Percentiles rank a stretch among this genome's conserved stretches.
phyloP scores from a whole-genome alignment of 2,797 vertebrate genomes.

The Allobates femoralis region DNA sequence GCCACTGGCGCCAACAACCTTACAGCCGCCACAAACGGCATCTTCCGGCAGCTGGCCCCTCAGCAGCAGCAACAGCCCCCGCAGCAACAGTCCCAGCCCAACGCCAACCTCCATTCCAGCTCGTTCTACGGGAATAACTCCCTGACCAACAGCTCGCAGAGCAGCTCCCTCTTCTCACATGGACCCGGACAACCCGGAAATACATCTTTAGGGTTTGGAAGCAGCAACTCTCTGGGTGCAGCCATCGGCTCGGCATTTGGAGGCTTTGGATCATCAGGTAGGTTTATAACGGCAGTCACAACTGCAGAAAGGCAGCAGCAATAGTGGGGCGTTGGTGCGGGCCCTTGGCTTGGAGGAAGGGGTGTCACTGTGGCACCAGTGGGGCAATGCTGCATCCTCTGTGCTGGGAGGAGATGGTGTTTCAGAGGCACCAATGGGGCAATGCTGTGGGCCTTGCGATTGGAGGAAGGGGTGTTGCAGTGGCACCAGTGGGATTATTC shows the following conservation, averaged over 20 bases:
- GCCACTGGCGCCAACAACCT: conserved; percentile 91
- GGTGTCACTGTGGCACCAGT: no score
- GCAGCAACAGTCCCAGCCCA: conserved; percentile 80
- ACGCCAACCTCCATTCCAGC: conserved; percentile 88
- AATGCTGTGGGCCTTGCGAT: no score
- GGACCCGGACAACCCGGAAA: conserved; percentile 87
- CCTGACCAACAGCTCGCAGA: conserved; percentile 91
- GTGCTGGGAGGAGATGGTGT: no score
- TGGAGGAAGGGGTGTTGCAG: no score
- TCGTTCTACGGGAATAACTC: conserved; percentile 95
- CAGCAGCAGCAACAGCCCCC: conserved; percentile 81
- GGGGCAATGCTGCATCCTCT: no score
- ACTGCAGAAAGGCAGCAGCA: no score
- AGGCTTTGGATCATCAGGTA: conserved; percentile 95
- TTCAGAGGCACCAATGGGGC: no score
- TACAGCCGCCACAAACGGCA: conserved; percentile 88
- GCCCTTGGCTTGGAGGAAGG: no score
- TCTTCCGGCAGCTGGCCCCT: conserved; percentile 92
- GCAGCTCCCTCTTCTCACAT: conserved; percentile 97
- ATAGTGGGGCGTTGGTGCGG: no score
- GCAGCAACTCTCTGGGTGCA: conserved; percentile 89
- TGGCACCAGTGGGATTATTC: no score
- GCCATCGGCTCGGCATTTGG: conserved; percentile 95
- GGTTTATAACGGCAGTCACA: conserved; percentile 67
- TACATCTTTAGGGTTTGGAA: conserved; percentile 94